Conservation (phyloP, 2,113 vertebrate genomes). For the Ctenodactylus gundi region DNA sequence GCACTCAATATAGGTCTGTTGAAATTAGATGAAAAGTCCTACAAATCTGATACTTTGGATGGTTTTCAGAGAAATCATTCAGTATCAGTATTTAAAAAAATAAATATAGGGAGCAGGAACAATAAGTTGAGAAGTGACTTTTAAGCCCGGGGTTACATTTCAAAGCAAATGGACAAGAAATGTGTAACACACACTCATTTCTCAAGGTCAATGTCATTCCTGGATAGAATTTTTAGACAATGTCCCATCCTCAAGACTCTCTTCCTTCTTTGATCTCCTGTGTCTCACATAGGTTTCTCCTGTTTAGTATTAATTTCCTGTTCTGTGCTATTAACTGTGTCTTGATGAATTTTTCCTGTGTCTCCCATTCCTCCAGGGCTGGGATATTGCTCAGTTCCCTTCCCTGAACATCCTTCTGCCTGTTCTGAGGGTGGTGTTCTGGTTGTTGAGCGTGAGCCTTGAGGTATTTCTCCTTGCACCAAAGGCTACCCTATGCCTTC, state of each 20-base stretch:
- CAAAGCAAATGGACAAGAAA: conserved; percentile 14
- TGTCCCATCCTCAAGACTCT: not conserved
- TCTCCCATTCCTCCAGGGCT: not conserved
- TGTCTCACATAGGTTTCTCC: not conserved
- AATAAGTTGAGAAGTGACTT: conserved; percentile 21
- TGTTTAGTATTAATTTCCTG: not conserved
- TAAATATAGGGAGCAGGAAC: not conserved
- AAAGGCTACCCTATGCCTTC: not conserved
- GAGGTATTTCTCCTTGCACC: not conserved
- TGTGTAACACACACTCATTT: not conserved
- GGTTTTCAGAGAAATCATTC: conserved; percentile 39
- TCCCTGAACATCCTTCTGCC: not conserved
- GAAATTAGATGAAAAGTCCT: conserved; percentile 9
- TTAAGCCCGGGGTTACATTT: not conserved
- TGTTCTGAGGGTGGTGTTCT: not conserved
- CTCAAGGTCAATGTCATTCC: not conserved
- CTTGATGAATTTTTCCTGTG: not conserved
- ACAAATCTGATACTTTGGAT: not conserved
- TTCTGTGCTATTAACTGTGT: not conserved
- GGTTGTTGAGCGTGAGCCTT: rapidly evolving
- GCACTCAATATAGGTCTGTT: not conserved
- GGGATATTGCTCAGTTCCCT: not conserved
- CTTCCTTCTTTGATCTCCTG: not conserved
- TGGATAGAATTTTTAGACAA: not conserved
- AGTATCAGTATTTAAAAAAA: not conserved